Conservation (phyloP, 2,888 invertebrate genomes). For the Eurytoma adleriae region DNA sequence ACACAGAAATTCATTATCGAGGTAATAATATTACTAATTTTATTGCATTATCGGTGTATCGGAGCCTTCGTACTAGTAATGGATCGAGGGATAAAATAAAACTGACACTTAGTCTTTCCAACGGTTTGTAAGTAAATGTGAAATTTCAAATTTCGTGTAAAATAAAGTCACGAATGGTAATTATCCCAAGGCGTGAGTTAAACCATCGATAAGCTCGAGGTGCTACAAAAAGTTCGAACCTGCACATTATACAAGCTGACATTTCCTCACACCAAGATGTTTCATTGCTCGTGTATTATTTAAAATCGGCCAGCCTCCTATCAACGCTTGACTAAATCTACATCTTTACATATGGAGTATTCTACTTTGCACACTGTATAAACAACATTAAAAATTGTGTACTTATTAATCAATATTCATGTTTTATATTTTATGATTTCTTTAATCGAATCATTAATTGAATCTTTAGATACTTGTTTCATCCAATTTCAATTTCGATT, state of each 20-base stretch:
- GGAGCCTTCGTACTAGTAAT: too few relatives aligned
- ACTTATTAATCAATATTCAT: too few relatives aligned
- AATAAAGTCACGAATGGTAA: constrained; percentile 19
- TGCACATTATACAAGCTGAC: neutral
- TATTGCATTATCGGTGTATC: too few relatives aligned
- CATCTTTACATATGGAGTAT: neutral
- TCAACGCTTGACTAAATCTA: constrained; percentile 18
- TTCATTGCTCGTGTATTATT: neutral
- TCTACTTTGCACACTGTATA: neutral
- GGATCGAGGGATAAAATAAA: too few relatives aligned
- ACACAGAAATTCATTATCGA: too few relatives aligned
- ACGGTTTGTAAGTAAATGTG: neutral
- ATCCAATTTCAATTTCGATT: too few relatives aligned
- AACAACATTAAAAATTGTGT: too few relatives aligned
- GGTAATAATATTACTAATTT: too few relatives aligned
- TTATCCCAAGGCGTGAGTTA: constrained; percentile 19
- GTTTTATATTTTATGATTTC: too few relatives aligned
- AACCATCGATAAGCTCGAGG: neutral
- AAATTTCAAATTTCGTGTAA: neutral
- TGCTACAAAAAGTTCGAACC: neutral
- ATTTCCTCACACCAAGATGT: neutral
- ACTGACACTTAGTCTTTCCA: neutral
- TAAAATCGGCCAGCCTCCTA: constrained; percentile 20
- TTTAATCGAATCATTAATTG: too few relatives aligned
- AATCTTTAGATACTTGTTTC: too few relatives aligned